Base-by-base conservation (phyloP, 2,797 vertebrate species). In the Menidia menidia region DNA sequence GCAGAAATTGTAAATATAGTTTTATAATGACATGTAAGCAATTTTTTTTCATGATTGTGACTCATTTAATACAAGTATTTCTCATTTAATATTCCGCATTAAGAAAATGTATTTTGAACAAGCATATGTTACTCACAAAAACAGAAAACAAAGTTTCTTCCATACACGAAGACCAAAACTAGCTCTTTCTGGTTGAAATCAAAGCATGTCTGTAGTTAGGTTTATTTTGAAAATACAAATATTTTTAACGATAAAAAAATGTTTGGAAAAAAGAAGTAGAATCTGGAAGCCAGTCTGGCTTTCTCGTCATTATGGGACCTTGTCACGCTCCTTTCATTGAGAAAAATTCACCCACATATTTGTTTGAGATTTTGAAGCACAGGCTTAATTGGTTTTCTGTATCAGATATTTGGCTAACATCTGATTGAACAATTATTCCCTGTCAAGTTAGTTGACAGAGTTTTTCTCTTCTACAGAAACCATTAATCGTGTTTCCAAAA, bases 361-460 rank as follows among this genome's bases (percentile, higher is more conserved):
- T 42, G 14, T 55, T 59, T 44, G 51, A 72, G 35, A 63, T 31
- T n/a, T 61, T 41, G 47, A n/a, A 64, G 14, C 30, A 5, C 19
- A 6, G 30, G 35, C 25, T 58, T 15, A 52, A 68, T 68, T n/a
- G 32, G 16, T 57, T 73, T 45, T 59, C 35, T 2, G 61, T 51
- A 13, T 56, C 39, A 0, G 42, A 51, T 64, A 48, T 31, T 52
- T 25, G 9, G 47, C 43, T 8, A 4, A 1, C 2, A n/a, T 61
- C 10, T 65, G 41, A 58, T 30, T 44, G 4, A 69, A 65, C 43
- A 60, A n/a, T 62, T 18, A 47, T 4, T 14, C 2, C 12, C 42
- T 15, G 45, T 44, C 9, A 10, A 6, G 0, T 25, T 4, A n/a
- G 2, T 54, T 1, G 33, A 11, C 0, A 0, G 45, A 31, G 7